These are phyloP conservation scores for Galeopsomyia nigrocyanea DNA, from an alignment of 2,888 invertebrate species.

Conservation along the genomic window DNA sequence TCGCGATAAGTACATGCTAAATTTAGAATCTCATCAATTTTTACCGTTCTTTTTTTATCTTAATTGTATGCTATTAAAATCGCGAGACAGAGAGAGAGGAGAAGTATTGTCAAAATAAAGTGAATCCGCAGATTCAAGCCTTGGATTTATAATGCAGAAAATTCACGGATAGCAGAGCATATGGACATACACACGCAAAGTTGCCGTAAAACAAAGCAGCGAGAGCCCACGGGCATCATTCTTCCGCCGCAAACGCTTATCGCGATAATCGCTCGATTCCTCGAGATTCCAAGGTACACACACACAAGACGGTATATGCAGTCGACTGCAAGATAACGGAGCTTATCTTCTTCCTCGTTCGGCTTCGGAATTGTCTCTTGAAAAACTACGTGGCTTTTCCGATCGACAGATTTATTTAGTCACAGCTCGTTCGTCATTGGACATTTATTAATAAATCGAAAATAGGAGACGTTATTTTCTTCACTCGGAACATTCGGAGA, in stretches of 20 bases:
- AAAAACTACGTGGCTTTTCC: too few relatives aligned
- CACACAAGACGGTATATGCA: background rate
- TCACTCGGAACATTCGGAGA: background rate
- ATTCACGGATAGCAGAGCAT: background rate
- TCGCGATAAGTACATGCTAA: constrained; percentile 9
- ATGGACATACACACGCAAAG: too few relatives aligned
- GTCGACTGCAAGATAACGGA: too few relatives aligned
- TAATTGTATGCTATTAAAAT: constrained; percentile 10
- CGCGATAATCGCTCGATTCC: constrained; percentile 41
- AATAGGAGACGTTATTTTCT: too few relatives aligned
- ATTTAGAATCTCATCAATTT: constrained; percentile 28
- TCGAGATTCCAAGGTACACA: constrained; percentile 25
- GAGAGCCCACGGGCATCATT: constrained; percentile 28
- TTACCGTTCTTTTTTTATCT: constrained; percentile 13
- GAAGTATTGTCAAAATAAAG: constrained; percentile 10
- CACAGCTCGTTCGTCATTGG: too few relatives aligned
- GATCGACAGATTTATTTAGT: too few relatives aligned
- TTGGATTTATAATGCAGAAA: constrained; percentile 17
- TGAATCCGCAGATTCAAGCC: background rate
- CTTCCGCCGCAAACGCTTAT: constrained; percentile 26
- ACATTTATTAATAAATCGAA: too few relatives aligned
- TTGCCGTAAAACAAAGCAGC: constrained; percentile 15
- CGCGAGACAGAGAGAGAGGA: background rate
- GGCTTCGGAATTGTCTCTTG: too few relatives aligned
- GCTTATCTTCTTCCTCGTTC: too few relatives aligned